Percentiles rank a stretch among this genome's conserved stretches.
phyloP scores from a whole-genome alignment of 2,888 invertebrate genomes.

The Steinernema carpocapsae region DNA sequence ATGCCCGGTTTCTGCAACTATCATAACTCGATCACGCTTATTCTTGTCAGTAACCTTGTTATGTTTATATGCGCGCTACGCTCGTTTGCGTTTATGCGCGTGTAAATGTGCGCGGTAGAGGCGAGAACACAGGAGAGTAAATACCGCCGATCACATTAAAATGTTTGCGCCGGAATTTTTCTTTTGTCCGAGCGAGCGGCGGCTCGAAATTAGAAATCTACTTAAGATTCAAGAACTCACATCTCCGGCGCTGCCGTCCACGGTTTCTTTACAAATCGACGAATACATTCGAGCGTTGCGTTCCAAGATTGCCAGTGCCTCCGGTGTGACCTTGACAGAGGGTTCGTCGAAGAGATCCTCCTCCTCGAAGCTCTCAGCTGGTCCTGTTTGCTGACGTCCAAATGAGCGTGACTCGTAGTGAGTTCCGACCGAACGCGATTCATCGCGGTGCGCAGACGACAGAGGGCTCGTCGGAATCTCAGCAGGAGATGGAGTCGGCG shows the following conservation, averaged over 20 bases:
- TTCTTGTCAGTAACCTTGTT: no score
- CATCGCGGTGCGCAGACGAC: constrained; percentile 13
- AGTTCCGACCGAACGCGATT: constrained; percentile 22
- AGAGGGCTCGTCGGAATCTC: neutral
- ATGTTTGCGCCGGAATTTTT: neutral
- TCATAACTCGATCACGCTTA: no score
- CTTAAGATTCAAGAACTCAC: neutral
- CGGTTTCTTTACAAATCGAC: constrained; percentile 10
- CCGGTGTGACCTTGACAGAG: constrained; percentile 28
- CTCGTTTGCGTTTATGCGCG: constrained; percentile 20
- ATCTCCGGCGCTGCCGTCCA: neutral
- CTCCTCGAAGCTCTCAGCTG: constrained; percentile 18
- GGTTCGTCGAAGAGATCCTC: constrained; percentile 22
- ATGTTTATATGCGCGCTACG: neutral
- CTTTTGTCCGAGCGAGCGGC: neutral
- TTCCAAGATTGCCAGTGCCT: constrained; percentile 32
- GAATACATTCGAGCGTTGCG: constrained; percentile 31
- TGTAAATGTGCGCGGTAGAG: neutral
- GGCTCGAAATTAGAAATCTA: no score
- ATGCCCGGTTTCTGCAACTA: no score
- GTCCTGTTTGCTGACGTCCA: constrained; percentile 9
- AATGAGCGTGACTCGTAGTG: constrained; percentile 30
- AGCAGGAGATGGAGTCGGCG: neutral
- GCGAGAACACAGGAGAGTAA: neutral
- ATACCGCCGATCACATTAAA: constrained; percentile 3